phyloP scores from a whole-genome alignment of 2,888 invertebrate genomes.

The Orchesellides sinensis region DNA sequence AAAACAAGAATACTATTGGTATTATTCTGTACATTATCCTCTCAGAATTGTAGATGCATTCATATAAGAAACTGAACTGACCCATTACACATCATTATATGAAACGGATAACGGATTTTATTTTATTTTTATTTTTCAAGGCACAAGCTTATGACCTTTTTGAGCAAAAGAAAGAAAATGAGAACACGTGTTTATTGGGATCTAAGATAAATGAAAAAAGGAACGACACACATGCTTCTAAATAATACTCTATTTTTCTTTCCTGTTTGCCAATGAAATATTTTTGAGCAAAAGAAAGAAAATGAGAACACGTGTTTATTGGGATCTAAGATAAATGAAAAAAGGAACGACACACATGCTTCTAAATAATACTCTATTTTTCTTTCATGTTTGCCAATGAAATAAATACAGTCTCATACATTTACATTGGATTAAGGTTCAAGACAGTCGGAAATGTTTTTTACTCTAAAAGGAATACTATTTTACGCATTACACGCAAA shows the following conservation, averaged over 20 bases:
- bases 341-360: neutral
- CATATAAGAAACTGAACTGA: slow-evolving; percentile 19
- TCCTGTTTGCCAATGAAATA: neutral
- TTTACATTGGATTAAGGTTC: too few species aligned
- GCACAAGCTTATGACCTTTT: slow-evolving; percentile 16
- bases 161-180: slow-evolving; percentile 12
- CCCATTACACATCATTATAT: slow-evolving; percentile 39
- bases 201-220: neutral
- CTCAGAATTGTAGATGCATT: neutral
- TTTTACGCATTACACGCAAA: too few species aligned
- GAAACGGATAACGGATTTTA: slow-evolving; percentile 37
- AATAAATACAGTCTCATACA: too few species aligned
- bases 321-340: neutral
- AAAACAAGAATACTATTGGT: slow-evolving; percentile 2
- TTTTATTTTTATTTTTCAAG: neutral
- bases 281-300: neutral
- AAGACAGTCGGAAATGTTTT: too few species aligned
- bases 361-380: neutral
- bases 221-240: neutral
- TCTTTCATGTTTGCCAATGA: neutral
- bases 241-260: neutral
- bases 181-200: slow-evolving; percentile 34
- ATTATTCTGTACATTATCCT: neutral
- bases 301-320: slow-evolving; percentile 42
- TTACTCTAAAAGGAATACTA: too few species aligned